Evolutionary conservation across 2,888 invertebrate genomes (phyloP).

Genomic region (Doris montereyensis): DNA sequence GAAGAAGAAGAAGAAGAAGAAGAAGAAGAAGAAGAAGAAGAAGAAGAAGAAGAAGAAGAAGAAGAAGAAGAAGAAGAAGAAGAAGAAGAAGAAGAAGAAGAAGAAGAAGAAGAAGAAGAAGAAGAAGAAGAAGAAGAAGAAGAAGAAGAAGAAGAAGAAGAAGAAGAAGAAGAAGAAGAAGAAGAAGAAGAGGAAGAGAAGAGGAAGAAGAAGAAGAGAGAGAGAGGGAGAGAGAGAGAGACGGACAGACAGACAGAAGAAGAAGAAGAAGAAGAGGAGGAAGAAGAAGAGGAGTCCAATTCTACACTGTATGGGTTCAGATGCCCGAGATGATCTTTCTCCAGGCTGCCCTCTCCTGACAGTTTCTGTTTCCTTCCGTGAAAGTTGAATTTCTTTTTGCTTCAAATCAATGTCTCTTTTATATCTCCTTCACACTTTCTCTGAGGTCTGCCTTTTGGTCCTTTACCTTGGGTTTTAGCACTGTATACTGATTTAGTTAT

Average conservation of each 20-base stretch:
- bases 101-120: background rate
- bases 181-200: background rate
- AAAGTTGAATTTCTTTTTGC: too few relatives aligned
- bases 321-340: too few relatives aligned
- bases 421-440: too few relatives aligned
- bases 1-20: background rate
- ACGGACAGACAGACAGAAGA: too few relatives aligned
- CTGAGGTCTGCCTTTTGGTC: too few relatives aligned
- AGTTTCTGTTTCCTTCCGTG: too few relatives aligned
- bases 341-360: too few relatives aligned
- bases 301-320: too few relatives aligned
- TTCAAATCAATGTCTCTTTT: too few relatives aligned
- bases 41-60: background rate
- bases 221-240: background rate
- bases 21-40: slow-evolving; percentile 6
- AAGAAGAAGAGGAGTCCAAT: background rate
- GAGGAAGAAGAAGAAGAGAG: background rate
- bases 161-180: background rate
- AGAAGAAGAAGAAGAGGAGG: background rate
- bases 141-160: background rate
- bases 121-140: background rate
- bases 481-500: too few relatives aligned
- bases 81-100: background rate
- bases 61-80: background rate
- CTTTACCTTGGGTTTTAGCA: too few relatives aligned